Evolutionary conservation across 2,888 invertebrate genomes (phyloP), one percentile per base, ranked within the genome.

Genomic region (Drosophila paranaensis): DNA sequence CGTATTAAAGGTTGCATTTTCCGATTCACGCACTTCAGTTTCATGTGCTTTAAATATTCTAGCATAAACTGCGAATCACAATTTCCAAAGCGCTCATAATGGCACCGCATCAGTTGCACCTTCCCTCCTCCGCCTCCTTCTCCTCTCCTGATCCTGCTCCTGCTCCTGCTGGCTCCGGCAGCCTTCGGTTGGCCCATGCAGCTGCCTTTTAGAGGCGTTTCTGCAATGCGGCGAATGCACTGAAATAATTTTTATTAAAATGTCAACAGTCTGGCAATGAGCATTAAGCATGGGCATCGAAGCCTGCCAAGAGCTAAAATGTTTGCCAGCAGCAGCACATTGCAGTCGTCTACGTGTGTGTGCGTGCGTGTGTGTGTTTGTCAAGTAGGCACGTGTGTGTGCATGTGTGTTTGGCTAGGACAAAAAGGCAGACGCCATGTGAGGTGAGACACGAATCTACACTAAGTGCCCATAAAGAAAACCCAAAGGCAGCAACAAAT

Each of bases 221-320:
- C 89, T 88, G 89, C 82, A 83, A 81, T 87, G 82, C 88, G 88
- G 68, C 88, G 88, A 77, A 74, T 74, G 71, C 79, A 81, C 62
- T 81, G 71, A 77, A 85, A 89, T 85, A 85, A 85, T 88, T 85
- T 85, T 85, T 85, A 85, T 85, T 87, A 89, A 85, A 85, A 89
- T 89, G 89, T 89, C 85, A 85, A 85, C 85, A 85, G 86, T 82
- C 86, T 75, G 84, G 81, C 82, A 85, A 89, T 89, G 88, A 88
- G 81, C 78, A 79, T 83, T 77, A 63, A 77, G 62, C 71, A 70
- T 60, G 70, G 54, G 39, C 70, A 80, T 72, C 80, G 81, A 78
- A 77, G 82, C 67, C 81, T 88, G 87, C 84, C 87, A 82, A 88
- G 84, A 74, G 71, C 51, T 74, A 54, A 77, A 88, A 83, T 82